These are phyloP conservation scores for Drosophila emarginata DNA, from an alignment of 2,888 invertebrate genomes.

Conservation along the genomic window DNA sequence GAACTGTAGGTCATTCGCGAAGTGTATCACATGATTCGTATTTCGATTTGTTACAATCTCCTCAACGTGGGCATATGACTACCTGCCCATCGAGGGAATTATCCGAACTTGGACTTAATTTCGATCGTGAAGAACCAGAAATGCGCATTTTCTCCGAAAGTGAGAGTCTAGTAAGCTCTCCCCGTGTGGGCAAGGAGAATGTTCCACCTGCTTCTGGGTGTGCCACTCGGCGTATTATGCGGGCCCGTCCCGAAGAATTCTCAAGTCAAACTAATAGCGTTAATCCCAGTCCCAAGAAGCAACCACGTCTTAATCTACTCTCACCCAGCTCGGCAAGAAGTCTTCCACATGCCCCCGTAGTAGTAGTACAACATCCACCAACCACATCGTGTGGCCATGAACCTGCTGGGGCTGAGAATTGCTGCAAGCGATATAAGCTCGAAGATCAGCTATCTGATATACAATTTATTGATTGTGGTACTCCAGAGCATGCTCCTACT, in stretches of 20 bases:
- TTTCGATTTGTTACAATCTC: conserved; percentile 87
- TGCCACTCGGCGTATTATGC: conserved; percentile 83
- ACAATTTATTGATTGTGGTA: conserved; percentile 91
- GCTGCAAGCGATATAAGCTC: conserved; percentile 87
- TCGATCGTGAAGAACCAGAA: conserved; percentile 92
- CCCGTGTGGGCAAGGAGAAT: conserved; percentile 83
- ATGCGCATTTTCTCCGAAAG: conserved; percentile 95
- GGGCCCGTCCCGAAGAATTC: conserved; percentile 84
- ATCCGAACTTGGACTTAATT: conserved; percentile 92
- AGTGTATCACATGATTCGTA: conserved; percentile 97
- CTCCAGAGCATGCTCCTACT: conserved; percentile 85
- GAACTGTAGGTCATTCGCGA: conserved; percentile 83
- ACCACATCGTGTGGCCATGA: conserved; percentile 64
- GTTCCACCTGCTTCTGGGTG: conserved; percentile 80
- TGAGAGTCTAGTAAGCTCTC: conserved; percentile 87
- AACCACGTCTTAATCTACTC: conserved; percentile 83
- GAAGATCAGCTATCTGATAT: conserved; percentile 91
- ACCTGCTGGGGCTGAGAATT: conserved; percentile 82
- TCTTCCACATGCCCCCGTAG: conserved; percentile 47
- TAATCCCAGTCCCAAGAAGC: conserved; percentile 86
- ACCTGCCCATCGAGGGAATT: conserved; percentile 85
- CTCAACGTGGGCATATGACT: conserved; percentile 80
- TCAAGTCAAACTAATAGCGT: conserved; percentile 84
- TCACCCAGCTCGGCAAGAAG: conserved; percentile 76
- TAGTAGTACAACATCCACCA: conserved; percentile 16